A percentile compares a stretch with the other conserved stretches of the same genome.
Conservation (phyloP, 2,113 vertebrate species). For the Xyliphius kryptos region DNA sequence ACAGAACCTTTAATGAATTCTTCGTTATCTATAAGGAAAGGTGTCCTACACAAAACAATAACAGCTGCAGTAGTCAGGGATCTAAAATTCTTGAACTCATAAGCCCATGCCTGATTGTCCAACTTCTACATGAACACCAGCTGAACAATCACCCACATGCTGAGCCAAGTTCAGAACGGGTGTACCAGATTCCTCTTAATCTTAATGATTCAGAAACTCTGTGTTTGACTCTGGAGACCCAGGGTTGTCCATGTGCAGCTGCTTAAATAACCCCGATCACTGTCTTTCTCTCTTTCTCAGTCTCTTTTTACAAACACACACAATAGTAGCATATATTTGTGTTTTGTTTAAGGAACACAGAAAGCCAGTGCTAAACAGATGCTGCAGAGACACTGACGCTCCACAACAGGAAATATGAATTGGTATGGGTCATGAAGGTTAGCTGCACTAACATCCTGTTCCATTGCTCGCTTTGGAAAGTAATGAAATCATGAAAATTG, state of each 20-base stretch:
- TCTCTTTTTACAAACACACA: neutral
- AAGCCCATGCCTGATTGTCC: neutral
- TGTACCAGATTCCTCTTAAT: constrained; percentile 10
- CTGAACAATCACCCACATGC: constrained; percentile 13
- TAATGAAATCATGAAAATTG: no score
- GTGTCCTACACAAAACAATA: neutral
- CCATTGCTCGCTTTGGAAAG: no score
- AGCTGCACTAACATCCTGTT: constrained; percentile 2
- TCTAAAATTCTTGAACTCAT: neutral
- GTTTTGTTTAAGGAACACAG: constrained; percentile 12
- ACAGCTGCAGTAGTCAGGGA: constrained; percentile 1
- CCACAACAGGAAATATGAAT: constrained; percentile 14
- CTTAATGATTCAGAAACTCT: constrained; percentile 19
- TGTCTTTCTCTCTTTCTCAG: neutral
- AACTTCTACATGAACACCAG: constrained; percentile 5
- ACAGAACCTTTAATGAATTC: no score
- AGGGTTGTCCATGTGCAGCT: constrained; percentile 10
- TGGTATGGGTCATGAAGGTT: constrained; percentile 6
- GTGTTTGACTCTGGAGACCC: constrained; percentile 1
- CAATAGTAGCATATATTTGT: constrained; percentile 9
- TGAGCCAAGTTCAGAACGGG: neutral
- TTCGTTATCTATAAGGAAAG: no score
- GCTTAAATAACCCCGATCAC: constrained; percentile 14
- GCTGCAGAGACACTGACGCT: constrained; percentile 2
- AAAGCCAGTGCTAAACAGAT: constrained; percentile 16